phyloP scores from a whole-genome alignment of 2,113 vertebrate species.

The Cyphomyrus discorhynchus region DNA sequence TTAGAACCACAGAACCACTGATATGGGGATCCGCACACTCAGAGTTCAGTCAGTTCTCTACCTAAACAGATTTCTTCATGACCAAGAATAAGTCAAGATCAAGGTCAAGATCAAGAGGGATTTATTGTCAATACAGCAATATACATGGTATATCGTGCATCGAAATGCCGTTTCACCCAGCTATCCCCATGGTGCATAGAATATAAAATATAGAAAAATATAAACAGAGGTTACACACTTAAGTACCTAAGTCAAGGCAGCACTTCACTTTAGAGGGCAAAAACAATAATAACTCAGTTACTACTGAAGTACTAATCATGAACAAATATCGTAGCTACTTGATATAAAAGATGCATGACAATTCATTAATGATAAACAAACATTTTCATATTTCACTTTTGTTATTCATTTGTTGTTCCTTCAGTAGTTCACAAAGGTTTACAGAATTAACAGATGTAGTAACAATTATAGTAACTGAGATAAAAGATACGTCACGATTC shows the following conservation, averaged over 20 bases:
- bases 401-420: neutral
- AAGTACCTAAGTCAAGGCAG: neutral
- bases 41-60: neutral
- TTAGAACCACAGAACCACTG: neutral
- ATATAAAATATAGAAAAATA: too few species aligned
- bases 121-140: too few species aligned
- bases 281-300: neutral
- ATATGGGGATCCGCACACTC: neutral
- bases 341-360: neutral
- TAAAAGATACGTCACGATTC: neutral
- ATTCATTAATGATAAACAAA: neutral
- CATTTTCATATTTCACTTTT: neutral
- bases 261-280: neutral
- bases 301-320: neutral
- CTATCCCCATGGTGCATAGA: too few species aligned
- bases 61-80: neutral
- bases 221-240: too few species aligned
- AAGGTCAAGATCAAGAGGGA: too few species aligned
- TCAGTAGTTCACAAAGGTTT: neutral
- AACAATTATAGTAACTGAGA: too few species aligned
- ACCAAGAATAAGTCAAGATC: neutral
- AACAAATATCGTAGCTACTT: neutral
- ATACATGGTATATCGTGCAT: too few species aligned
- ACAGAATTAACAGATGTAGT: neutral
- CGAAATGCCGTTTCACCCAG: too few species aligned